Base-by-base conservation (phyloP, 2,888 invertebrate species). In the Bimastos eiseni region DNA sequence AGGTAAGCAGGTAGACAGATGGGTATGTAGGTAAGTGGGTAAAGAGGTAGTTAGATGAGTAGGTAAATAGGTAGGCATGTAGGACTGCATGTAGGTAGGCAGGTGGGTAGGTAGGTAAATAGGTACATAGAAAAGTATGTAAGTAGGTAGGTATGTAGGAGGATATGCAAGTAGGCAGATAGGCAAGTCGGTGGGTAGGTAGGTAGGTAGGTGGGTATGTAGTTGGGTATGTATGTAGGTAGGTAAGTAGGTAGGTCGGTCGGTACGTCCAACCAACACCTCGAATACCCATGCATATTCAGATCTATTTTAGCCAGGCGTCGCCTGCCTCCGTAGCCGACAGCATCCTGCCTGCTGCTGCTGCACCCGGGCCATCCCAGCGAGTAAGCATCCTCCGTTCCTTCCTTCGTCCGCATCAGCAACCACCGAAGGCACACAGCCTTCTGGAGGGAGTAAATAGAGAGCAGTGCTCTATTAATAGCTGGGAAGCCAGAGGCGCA, bases 301-400 rank as follows among this genome's bases (percentile, higher is more conserved):
- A 30, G n/a, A n/a, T 70, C 70, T 70, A 70, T 70, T 70, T 70
- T 70, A 70, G 70, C 70, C 70, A 70, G 70, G n/a, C 70, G 70
- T 70, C 24, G 24, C 49, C 49, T 17, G 70, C 70, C 11, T 30
- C 70, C 13, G 70, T 13, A 70, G 70, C 24, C 24, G 49, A 11
- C 49, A 13, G 49, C 49, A 49, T 11, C 49, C 49, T 49, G 49
- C 55, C 15, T 55, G 13, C 55, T n/a, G 8, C n/a, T n/a, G n/a
- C 41, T 11, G 41, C 15, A 6, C 41, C 6, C 41, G 15, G 6
- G 8, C 30, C 70, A 70, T 70, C 70, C 70, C 70, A 70, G 70
- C 11, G 70, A 30, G 70, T n/a, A n/a, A n/a, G n/a, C n/a, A 30
- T n/a, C n/a, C 70, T 70, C 70, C 70, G n/a, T n/a, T 70, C 30